Percentiles rank a stretch among this genome's conserved stretches.
These are phyloP conservation scores for Platycercus adscitus DNA, from an alignment of 2,113 vertebrate genomes.

Conservation along the genomic window DNA sequence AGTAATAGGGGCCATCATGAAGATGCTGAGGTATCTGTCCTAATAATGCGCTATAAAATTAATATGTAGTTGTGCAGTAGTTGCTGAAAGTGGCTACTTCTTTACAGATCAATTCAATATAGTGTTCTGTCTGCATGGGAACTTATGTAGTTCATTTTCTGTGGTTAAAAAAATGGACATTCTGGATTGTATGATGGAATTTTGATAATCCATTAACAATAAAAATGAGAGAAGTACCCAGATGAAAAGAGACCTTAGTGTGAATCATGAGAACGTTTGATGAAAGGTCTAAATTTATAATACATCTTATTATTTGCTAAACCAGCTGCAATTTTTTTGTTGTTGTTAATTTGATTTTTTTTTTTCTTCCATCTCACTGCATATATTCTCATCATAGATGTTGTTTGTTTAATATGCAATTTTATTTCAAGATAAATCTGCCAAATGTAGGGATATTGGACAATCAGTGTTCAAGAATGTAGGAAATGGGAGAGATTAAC, in stretches of 20 bases:
- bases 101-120: not conserved
- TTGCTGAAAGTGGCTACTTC: not conserved
- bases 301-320: constrained; percentile 5
- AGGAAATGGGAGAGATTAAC: not conserved
- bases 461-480: not conserved
- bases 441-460: not conserved
- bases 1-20: not conserved
- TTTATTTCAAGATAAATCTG: constrained; percentile 19
- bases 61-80: not conserved
- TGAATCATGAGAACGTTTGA: not conserved
- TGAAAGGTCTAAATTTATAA: constrained; percentile 13
- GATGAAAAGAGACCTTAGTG: not conserved
- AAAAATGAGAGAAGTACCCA: not conserved
- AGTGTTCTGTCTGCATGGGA: not conserved
- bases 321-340: not conserved
- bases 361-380: not conserved
- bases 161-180: not conserved
- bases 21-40: constrained; percentile 6
- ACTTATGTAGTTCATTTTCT: not conserved
- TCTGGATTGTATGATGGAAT: not conserved
- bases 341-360: not conserved
- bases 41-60: constrained; percentile 13
- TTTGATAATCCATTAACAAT: constrained; percentile 16
- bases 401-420: not conserved
- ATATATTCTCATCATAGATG: not conserved